Percentiles rank a stretch among this genome's conserved stretches.
phyloP scores from a whole-genome alignment of 2,797 vertebrate genomes.

The Brachymystax lenok region DNA sequence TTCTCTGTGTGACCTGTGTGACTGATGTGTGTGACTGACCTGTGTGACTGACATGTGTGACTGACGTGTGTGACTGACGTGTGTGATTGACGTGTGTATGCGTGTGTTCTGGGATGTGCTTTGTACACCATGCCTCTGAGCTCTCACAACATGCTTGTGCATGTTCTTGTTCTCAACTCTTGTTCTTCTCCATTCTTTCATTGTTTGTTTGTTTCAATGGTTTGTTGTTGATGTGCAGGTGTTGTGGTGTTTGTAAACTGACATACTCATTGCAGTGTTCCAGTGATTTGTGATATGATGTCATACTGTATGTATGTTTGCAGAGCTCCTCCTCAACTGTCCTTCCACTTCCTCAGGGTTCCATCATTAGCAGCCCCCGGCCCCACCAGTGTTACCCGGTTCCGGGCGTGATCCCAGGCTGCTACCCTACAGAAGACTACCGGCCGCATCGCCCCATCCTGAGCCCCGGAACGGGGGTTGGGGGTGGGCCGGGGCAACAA shows the following conservation, averaged over 20 bases:
- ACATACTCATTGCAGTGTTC: neutral
- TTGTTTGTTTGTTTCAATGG: neutral
- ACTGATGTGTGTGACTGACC: slow-evolving; percentile 11
- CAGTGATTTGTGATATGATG: slow-evolving; percentile 1
- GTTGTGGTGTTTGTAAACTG: neutral
- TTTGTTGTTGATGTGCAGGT: neutral
- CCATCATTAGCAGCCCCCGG: slow-evolving; percentile 94
- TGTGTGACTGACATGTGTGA: no score
- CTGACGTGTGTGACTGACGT: no score
- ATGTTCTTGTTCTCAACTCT: neutral
- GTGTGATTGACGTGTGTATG: no score
- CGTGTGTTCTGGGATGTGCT: no score
- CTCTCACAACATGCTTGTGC: no score
- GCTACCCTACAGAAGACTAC: slow-evolving; percentile 82
- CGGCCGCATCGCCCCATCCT: slow-evolving; percentile 86
- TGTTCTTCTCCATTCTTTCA: neutral
- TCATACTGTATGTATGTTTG: neutral
- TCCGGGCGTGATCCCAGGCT: slow-evolving; percentile 71
- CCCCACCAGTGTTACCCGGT: slow-evolving; percentile 85
- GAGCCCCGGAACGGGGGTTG: slow-evolving; percentile 86
- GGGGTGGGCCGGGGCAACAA: slow-evolving; percentile 90
- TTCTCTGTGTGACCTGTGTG: slow-evolving; percentile 19
- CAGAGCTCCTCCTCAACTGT: neutral
- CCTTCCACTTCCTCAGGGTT: slow-evolving; percentile 75
- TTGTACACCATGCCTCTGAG: no score